Evolutionary conservation across 2,888 invertebrate genomes (phyloP), one percentile per base, ranked within the genome.

Genomic region (Coecobrya sp.): DNA sequence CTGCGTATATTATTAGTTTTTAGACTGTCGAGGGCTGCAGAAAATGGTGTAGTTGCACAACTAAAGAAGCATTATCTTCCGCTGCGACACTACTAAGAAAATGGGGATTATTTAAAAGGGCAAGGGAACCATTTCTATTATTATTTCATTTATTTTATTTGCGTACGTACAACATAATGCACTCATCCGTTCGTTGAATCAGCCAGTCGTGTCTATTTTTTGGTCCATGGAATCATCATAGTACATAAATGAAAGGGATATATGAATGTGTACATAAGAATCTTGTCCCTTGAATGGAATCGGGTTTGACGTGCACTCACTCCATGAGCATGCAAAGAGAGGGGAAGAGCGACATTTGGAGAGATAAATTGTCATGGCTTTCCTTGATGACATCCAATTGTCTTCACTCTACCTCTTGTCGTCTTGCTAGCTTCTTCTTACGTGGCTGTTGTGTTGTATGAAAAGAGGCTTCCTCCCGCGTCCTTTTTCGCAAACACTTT

Each of bases 371-470:
- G 86, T 73, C 85, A 70, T 76, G 45, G 73, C 70, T 89, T 84
- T 89, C 49, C 85, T 76, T 79, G 68, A 85, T 27, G 79, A 90
- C 90, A 90, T 89, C 65, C 82, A 89, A 89, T 90, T 90, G 90
- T 90, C 68, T 90, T 89, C 85, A 45, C 59, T 49, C 22, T 70
- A 22, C 45, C 81, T 88, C 88, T 81, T 79, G 22, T 88, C 49
- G 85, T 86, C 55, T 85, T 36, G 25, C 19, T 65, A 65, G 27
- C 65, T 25, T 27, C 55, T 55, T n/a, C 55, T 55, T 55, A 19
- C 55, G n/a, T 55, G 2, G n/a, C 19, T 19, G n/a, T 19, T 19
- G 13, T 55, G n/a, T 55, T 2, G 55, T 19, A 49, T 13, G 11
- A 49, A 49, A 5, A 30, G 30, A 16, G 13, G 68, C 25, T 68